Base-by-base conservation (phyloP, 2,888 invertebrate species). In the Sycophila texana region DNA sequence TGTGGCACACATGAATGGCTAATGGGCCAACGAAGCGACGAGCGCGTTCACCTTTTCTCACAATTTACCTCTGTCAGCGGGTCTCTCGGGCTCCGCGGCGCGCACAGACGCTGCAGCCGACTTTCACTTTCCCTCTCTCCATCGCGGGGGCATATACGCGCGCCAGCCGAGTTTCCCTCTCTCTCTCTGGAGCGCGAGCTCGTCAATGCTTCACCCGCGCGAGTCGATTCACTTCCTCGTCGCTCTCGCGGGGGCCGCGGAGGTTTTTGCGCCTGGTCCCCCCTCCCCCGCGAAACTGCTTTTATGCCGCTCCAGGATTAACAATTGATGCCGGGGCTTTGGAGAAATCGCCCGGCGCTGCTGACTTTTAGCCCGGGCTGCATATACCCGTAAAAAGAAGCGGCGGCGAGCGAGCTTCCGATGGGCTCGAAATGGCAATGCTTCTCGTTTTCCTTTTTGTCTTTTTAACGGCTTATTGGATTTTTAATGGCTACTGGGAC, bases 71-170 rank as follows among this genome's bases (percentile, higher is more conserved):
- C 75, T 74, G 70, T 80, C 80, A 73, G 76, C 80, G 68, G 5
- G 63, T 18, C 16, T 53, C 49, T 51, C 53, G 66, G 20, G 66
- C 16, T n/a, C 16, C 53, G 53, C 20, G 14, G 5, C 3, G 55
- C 60, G 68, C 63, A 67, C 72, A 49, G 55, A 5, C 61, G 18
- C 51, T 51, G 73, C 70, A 39, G 63, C 39, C 65, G 70, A 80
- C 80, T 80, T 80, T 80, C 80, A 80, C 80, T 80, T 80, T 80
- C 74, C 80, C 77, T 77, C 74, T 68, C 71, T 30, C 22, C 66
- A 7, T 53, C 39, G 39, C 20, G 16, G 30, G 57, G 1, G 49
- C 20, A 22, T 51, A 18, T 51, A 51, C 30, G 5, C 22, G 18
- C 20, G 22, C 60, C 7, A 39, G 22, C 26, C 30, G 16, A 20